A percentile compares a stretch with the other conserved stretches of the same genome.
Conservation (phyloP, 2,888 invertebrate genomes). For the Leptopilina syphax region DNA sequence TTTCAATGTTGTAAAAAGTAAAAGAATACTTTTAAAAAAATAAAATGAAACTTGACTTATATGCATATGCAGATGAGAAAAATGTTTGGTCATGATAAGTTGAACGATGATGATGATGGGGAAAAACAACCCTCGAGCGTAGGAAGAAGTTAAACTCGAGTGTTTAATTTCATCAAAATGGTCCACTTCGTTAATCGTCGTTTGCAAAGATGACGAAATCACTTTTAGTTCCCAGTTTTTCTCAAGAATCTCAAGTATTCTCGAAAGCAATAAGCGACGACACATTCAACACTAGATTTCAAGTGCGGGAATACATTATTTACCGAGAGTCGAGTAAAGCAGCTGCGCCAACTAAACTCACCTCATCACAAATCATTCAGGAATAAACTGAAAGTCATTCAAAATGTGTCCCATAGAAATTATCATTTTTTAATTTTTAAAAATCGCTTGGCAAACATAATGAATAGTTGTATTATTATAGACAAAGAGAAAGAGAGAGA, state of each 20-base stretch:
- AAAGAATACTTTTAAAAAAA: too few species aligned
- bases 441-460: too few species aligned
- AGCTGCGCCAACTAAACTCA: not conserved
- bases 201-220: constrained; percentile 62
- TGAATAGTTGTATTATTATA: too few species aligned
- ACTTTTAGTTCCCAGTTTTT: constrained; percentile 56
- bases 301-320: constrained; percentile 27
- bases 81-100: not conserved
- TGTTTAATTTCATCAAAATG: constrained; percentile 61
- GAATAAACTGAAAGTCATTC: not conserved
- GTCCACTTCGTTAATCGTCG: constrained; percentile 60
- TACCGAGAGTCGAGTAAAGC: constrained; percentile 21
- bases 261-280: constrained; percentile 35
- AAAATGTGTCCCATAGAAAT: not conserved
- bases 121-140: constrained; percentile 4
- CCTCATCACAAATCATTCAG: not conserved
- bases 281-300: constrained; percentile 23
- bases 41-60: not conserved
- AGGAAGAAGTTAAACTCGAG: constrained; percentile 47
- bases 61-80: not conserved
- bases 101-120: too few species aligned
- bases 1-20: too few species aligned
- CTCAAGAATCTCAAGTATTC: constrained; percentile 48
- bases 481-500: too few species aligned
- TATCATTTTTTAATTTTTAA: not conserved